Evolutionary conservation across 2,113 vertebrate genomes (phyloP), one percentile per base, ranked within the genome.

Genomic region (Mormyrus iriodes): DNA sequence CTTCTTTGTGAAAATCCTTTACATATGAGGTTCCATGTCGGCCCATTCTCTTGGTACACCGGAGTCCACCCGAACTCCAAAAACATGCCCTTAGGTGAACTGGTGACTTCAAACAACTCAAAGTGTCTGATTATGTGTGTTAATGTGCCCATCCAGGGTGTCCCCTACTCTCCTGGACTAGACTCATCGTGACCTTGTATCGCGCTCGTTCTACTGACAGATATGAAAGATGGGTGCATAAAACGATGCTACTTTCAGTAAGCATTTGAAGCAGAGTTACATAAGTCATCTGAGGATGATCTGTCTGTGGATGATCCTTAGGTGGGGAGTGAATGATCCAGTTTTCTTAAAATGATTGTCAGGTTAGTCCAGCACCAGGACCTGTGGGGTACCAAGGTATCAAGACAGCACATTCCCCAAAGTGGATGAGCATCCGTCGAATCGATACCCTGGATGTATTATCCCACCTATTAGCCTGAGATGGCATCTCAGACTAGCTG

Each of bases 401-500:
- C 10, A 1, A 76, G 88, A 52, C 7, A 39, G 12, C 84, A 69
- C 88, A 65, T 89, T 89, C 46, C 65, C 35, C 44, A 89, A 85
- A 89, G 53, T 89, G 79, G 79, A 85, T 76, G 84, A 73, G 21
- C 24, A 4, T 35, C 89, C 7, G 13, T 27, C 7, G 9, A 73
- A 89, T 89, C 83, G 61, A 86, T 89, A 73, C 69, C 84, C 58
- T 65, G 84, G 89, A 89, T 53, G 42, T 89, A 49, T n/a, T 89
- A 52, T 42, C 4, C 88, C 42, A n/a, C 42, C 35, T 49, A 88
- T 88, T 82, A 88, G 27, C 52, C 52, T 88, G 27, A 24, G 53
- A 85, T 44, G 88, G 82, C 8, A 27, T 44, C 49, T n/a, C 55
- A 86, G 58, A 48, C 13, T 48, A 85, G 44, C 82, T 13, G 55